Evolutionary conservation across 2,113 vertebrate species (phyloP).

Genomic region (Urocitellus parryii): DNA sequence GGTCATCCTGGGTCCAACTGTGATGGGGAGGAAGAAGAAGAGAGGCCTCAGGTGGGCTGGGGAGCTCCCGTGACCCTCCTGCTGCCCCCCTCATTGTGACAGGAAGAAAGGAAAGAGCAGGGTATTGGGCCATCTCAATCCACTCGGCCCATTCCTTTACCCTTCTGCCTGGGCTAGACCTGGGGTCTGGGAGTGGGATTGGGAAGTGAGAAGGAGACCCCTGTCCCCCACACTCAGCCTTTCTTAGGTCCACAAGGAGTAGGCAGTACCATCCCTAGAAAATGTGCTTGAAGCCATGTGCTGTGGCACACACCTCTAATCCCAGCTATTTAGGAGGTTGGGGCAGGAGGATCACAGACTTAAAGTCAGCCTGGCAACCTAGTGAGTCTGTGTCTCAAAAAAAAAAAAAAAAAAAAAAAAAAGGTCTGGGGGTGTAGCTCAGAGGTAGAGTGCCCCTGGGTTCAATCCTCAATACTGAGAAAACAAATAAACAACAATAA

Average conservation of each 20-base stretch:
- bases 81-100: fast-evolving
- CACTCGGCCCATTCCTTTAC: neutral
- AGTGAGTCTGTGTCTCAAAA: too few species aligned
- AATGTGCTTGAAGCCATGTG: too few species aligned
- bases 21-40: neutral
- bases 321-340: too few species aligned
- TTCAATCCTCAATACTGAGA: too few species aligned
- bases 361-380: too few species aligned
- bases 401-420: too few species aligned
- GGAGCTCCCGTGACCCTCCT: neutral
- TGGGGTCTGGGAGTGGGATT: too few species aligned
- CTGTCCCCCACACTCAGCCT: neutral
- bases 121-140: fast-evolving
- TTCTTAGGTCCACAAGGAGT: fast-evolving
- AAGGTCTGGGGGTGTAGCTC: too few species aligned
- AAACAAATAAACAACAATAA: too few species aligned
- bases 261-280: neutral
- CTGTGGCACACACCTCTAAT: too few species aligned
- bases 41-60: neutral
- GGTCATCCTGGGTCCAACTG: slow-evolving; percentile 97
- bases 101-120: neutral
- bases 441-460: too few species aligned
- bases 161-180: neutral
- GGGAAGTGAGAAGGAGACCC: neutral
- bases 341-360: too few species aligned